A percentile compares a stretch with the other conserved stretches of the same genome.
These are phyloP conservation scores for Cheirogaleus major DNA, from an alignment of 2,797 vertebrate genomes.

Conservation along the genomic window DNA sequence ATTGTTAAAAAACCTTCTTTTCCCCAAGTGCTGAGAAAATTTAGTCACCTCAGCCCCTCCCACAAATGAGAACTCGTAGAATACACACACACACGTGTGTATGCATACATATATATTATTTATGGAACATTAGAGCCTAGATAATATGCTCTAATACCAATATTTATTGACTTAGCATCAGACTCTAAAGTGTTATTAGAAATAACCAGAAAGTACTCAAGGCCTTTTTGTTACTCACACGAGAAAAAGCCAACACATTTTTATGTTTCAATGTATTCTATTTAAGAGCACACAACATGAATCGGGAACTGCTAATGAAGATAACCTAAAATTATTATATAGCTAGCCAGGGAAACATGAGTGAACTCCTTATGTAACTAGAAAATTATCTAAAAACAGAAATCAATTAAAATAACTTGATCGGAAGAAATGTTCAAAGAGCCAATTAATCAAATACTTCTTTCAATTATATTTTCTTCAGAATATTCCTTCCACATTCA, in stretches of 20 bases:
- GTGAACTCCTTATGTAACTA: not conserved
- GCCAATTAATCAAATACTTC: constrained; percentile 5
- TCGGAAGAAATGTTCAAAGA: not conserved
- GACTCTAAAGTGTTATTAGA: not conserved
- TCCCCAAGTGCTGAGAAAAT: not conserved
- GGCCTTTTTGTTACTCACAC: not conserved
- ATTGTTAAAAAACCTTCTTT: not conserved
- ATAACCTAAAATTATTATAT: not conserved
- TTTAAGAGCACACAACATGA: not conserved
- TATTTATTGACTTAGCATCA: not conserved
- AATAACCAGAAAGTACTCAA: not conserved
- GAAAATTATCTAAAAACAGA: not conserved
- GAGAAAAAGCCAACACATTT: not conserved
- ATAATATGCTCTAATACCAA: not conserved
- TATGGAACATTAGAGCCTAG: not conserved
- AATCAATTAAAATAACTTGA: constrained; percentile 25
- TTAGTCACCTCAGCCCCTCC: not conserved
- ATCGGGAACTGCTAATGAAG: not conserved
- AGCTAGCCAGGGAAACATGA: not conserved
- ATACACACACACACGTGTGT: not conserved
- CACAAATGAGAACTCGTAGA: not conserved
- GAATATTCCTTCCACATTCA: not conserved
- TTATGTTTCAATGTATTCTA: not conserved
- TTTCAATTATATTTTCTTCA: constrained; percentile 24
- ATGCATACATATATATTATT: not conserved